Conservation (phyloP, 2,888 invertebrate genomes). For the Temnothorax unifasciatus region DNA sequence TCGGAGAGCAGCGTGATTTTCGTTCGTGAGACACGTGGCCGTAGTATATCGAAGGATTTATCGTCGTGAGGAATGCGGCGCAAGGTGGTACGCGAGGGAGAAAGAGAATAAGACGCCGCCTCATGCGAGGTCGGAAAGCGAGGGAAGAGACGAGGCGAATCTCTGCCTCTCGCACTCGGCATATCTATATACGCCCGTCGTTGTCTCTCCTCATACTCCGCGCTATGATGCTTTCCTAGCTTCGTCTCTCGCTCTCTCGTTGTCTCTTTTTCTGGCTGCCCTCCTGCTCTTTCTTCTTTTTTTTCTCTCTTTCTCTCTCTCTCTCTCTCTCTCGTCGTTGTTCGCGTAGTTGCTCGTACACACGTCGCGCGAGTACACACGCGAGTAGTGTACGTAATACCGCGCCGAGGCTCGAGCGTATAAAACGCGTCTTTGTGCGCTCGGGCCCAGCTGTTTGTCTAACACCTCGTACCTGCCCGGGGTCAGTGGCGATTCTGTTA, state of each 20-base stretch:
- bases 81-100: constrained; percentile 74
- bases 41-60: constrained; percentile 66
- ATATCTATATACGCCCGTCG: constrained; percentile 61
- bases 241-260: not conserved
- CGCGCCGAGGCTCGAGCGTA: constrained; percentile 63
- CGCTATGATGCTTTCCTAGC: constrained; percentile 56
- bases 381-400: constrained; percentile 65
- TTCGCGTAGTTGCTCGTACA: constrained; percentile 42
- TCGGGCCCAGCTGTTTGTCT: constrained; percentile 79
- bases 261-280: constrained; percentile 43
- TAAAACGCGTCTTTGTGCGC: constrained; percentile 78
- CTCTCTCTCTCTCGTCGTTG: not conserved
- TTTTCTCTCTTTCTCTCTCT: not conserved
- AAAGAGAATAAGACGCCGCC: constrained; percentile 64
- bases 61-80: constrained; percentile 71
- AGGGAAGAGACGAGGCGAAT: constrained; percentile 66
- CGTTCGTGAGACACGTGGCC: constrained; percentile 64
- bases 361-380: constrained; percentile 58
- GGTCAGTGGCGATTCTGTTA: constrained; percentile 79
- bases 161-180: constrained; percentile 65
- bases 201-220: constrained; percentile 62
- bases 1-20: constrained; percentile 52
- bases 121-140: constrained; percentile 64
- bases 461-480: constrained; percentile 78
- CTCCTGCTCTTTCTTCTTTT: not conserved